These are phyloP conservation scores for Coptodon bakossiorum DNA, from an alignment of 2,113 vertebrate species.

Conservation along the genomic window DNA sequence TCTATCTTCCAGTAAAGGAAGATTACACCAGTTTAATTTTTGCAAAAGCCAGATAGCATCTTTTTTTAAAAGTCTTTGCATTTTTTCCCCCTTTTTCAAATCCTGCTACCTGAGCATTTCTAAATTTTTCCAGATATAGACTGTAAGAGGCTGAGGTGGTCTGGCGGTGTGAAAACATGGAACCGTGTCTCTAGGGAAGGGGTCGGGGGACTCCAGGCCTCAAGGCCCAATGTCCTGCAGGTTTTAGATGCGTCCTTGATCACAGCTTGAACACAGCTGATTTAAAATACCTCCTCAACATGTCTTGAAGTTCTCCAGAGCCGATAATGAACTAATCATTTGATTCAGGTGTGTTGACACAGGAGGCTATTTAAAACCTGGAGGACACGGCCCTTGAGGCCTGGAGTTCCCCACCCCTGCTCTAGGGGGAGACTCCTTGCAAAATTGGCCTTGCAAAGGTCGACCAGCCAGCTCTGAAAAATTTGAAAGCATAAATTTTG, in stretches of 20 bases:
- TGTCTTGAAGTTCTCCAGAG: neutral
- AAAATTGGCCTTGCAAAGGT: fast-evolving
- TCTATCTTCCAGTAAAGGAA: neutral
- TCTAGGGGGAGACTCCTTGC: neutral
- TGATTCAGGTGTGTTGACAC: neutral
- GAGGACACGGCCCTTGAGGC: neutral
- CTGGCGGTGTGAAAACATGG: fast-evolving
- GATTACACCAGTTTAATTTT: neutral
- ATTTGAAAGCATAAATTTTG: neutral
- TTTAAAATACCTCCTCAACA: neutral
- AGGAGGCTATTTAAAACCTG: neutral
- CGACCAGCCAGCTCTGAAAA: fast-evolving
- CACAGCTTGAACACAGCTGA: neutral
- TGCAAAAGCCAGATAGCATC: fast-evolving
- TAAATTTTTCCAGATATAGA: fast-evolving
- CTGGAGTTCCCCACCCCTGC: neutral
- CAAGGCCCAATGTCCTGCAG: neutral
- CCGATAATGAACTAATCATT: fast-evolving
- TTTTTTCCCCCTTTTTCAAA: neutral
- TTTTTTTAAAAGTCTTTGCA: neutral
- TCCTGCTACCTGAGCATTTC: neutral
- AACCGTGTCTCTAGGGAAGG: neutral
- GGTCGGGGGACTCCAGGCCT: neutral
- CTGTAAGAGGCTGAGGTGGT: neutral
- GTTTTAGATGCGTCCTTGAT: neutral